These are phyloP conservation scores for Papilio glaucus DNA, from an alignment of 1,140 invertebrate genomes.

Conservation along the genomic window DNA sequence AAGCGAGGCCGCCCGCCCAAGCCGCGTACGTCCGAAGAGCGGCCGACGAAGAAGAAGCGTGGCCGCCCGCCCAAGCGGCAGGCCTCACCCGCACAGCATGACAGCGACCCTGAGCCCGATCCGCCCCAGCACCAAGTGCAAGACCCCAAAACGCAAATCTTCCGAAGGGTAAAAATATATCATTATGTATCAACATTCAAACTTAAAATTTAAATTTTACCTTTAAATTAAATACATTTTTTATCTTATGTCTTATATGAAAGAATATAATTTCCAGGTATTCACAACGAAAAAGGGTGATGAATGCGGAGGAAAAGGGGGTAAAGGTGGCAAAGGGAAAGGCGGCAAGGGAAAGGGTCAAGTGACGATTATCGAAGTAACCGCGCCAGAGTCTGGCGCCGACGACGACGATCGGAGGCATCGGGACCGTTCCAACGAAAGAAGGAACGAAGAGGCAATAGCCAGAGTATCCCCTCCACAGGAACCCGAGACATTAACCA, in stretches of 20 bases:
- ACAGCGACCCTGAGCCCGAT: constrained; percentile 61
- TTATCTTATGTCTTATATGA: background rate
- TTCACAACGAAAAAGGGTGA: constrained; percentile 82
- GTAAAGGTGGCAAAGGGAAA: constrained; percentile 86
- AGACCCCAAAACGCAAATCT: constrained; percentile 72
- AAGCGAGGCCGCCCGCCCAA: constrained; percentile 73
- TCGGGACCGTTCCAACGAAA: constrained; percentile 57
- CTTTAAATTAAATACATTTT: background rate
- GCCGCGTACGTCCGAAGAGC: constrained; percentile 53
- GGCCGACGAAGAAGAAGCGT: constrained; percentile 66
- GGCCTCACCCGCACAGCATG: constrained; percentile 48
- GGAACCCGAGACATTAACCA: constrained; percentile 57
- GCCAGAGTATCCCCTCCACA: constrained; percentile 67
- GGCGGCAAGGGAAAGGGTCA: constrained; percentile 86
- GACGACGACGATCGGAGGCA: constrained; percentile 60
- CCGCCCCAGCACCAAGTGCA: constrained; percentile 57
- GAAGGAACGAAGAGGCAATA: constrained; percentile 69
- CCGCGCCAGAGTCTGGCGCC: constrained; percentile 58
- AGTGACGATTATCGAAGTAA: constrained; percentile 83
- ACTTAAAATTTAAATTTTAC: no score
- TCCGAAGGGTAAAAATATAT: constrained; percentile 59
- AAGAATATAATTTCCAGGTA: constrained; percentile 54
- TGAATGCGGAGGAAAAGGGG: constrained; percentile 85
- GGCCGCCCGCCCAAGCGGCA: constrained; percentile 63
- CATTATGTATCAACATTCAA: no score